Base-by-base conservation (phyloP, 2,888 invertebrate genomes). In the Sericinus montela region DNA sequence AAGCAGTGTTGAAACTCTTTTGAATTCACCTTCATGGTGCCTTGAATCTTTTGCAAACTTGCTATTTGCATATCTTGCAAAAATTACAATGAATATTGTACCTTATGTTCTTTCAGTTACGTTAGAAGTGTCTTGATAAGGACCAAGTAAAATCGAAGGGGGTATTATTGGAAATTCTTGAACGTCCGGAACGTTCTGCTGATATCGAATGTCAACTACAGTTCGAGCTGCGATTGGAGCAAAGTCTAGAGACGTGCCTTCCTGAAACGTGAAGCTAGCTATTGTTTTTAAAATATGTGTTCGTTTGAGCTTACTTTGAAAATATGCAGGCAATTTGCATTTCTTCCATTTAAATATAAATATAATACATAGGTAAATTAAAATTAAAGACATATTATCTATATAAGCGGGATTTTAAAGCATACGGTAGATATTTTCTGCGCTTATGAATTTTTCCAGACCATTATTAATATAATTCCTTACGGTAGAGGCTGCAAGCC, bases 121-220 rank as follows among this genome's bases (percentile, higher is more conserved):
- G 52, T 36, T 4, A 32, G 37, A 45, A 41, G 51, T 44, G 45
- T 39, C 30, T 48, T 40, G 44, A 45, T 43, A 52, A 36, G 48
- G 42, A 41, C 53, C 39, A 52, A 59, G 61, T 14, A 40, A 51
- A 5, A 8, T 25, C 8, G 48, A 48, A 56, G 36, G 55, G 65
- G 63, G 74, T 77, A 76, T 80, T 86, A 87, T 85, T 86, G 82
- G 81, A 85, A 86, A 87, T 87, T 84, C 83, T 78, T 75, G 72
- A 77, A 76, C 79, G 80, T 81, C 70, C 62, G 63, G 60, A 79
- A 71, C 73, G 74, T 72, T 72, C 66, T 63, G 66, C 61, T 74
- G 80, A 76, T 78, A 79, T 80, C 72, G 75, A 75, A 78, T 73
- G 75, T 69, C 73, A 70, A 65, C 69, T 75, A 74, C 78, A 78